A percentile compares a stretch with the other conserved stretches of the same genome.
Conservation (phyloP, 2,113 vertebrate species). For the Poecile atricapillus region DNA sequence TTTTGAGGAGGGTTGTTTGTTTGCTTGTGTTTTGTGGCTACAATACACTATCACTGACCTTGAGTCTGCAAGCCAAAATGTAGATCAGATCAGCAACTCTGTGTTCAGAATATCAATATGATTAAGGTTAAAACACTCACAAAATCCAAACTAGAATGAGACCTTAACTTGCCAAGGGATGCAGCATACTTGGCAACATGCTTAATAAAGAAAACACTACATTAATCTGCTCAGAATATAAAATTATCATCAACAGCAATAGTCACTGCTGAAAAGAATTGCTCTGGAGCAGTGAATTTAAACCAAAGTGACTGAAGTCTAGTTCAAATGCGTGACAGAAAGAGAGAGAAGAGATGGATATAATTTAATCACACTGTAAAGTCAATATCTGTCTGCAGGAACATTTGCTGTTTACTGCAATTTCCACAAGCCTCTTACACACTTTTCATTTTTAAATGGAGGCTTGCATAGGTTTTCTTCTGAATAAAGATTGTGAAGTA, state of each 20-base stretch:
- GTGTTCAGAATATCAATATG: background rate
- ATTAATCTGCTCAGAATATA: background rate
- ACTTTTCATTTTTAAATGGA: background rate
- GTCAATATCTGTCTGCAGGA: background rate
- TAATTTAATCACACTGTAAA: background rate
- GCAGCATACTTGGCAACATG: background rate
- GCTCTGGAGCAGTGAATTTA: background rate
- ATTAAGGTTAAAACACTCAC: background rate
- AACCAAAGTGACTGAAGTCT: background rate
- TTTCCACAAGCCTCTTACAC: background rate
- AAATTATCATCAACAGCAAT: background rate
- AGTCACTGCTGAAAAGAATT: background rate
- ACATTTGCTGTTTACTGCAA: conserved; percentile 25
- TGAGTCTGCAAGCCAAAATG: background rate
- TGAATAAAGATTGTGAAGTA: background rate
- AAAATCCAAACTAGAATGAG: background rate
- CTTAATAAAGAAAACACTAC: background rate
- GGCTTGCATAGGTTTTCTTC: background rate
- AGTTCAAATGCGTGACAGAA: background rate
- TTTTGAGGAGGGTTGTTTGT: no score
- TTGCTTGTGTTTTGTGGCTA: background rate
- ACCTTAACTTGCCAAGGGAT: background rate
- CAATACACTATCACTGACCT: background rate
- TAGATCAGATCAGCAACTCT: background rate
- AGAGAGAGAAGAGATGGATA: background rate